These are phyloP conservation scores for Trematocara nigrifrons DNA, from an alignment of 2,113 vertebrate genomes.

Conservation along the genomic window DNA sequence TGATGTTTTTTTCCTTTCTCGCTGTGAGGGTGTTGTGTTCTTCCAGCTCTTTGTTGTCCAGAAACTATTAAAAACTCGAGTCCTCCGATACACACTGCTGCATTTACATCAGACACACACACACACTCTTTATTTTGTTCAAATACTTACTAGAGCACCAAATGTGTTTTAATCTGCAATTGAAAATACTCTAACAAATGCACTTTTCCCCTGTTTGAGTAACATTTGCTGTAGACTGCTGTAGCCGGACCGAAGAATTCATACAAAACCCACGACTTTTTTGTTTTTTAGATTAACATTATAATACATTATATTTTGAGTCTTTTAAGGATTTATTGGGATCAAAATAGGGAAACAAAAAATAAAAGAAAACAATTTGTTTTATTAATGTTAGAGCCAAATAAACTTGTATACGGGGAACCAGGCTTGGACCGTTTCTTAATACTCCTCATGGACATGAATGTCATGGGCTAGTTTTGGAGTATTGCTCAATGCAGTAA, in stretches of 20 bases:
- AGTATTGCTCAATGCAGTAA: background rate
- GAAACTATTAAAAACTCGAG: background rate
- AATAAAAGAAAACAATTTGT: background rate
- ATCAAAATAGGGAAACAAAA: background rate
- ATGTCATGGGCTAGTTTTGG: background rate
- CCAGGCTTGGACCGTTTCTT: fast-evolving
- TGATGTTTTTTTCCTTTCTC: background rate
- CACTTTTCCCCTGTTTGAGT: background rate
- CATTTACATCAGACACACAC: background rate
- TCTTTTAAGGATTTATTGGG: background rate
- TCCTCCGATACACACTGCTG: background rate
- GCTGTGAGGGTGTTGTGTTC: background rate
- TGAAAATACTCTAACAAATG: background rate
- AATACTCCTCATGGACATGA: background rate
- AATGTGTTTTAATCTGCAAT: background rate
- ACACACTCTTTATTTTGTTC: background rate
- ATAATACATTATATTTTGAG: fast-evolving
- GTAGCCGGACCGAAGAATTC: fast-evolving
- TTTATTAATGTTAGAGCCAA: background rate
- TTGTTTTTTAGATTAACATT: background rate
- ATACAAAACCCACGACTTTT: fast-evolving
- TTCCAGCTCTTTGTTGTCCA: background rate
- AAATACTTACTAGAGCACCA: background rate
- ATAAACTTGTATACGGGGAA: fast-evolving
- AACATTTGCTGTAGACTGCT: background rate